Evolutionary conservation across 1,140 invertebrate genomes (phyloP).

Genomic region (Drosophila saltans): DNA sequence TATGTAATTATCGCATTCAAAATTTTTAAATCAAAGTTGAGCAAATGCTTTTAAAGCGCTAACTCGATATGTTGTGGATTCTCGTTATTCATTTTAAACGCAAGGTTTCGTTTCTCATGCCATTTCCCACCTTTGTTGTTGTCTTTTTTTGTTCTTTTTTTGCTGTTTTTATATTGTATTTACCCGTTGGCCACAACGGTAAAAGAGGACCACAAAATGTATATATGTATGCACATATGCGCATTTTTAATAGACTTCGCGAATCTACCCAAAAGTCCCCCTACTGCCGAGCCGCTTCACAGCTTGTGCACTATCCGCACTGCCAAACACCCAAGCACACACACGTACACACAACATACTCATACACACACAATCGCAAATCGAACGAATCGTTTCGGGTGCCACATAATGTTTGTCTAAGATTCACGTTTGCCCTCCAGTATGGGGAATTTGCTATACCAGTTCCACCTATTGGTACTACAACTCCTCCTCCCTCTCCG

Average conservation of each 20-base stretch:
- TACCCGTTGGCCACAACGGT: constrained; percentile 33
- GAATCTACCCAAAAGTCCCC: constrained; percentile 22
- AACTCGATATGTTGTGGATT: not conserved
- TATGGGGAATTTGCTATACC: not conserved
- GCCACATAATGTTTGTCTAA: constrained; percentile 73
- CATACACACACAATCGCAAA: constrained; percentile 24
- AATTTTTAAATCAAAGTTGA: not conserved
- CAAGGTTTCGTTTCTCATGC: not conserved
- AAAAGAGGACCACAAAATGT: constrained; percentile 32
- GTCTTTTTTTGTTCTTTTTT: not conserved
- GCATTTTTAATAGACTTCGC: constrained; percentile 69
- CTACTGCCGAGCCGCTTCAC: not conserved
- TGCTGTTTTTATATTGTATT: constrained; percentile 34
- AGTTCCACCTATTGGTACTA: not conserved
- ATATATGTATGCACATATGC: constrained; percentile 40
- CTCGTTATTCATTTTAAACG: constrained; percentile 1
- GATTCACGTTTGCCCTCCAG: constrained; percentile 56
- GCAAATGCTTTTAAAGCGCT: not conserved
- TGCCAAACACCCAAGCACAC: not conserved
- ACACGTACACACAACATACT: constrained; percentile 13
- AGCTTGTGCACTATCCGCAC: not conserved
- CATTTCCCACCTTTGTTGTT: constrained; percentile 1
- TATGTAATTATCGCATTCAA: no score
- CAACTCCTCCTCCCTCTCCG: not conserved
- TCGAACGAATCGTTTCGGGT: constrained; percentile 50